Percentiles rank a stretch among this genome's conserved stretches.
These are phyloP conservation scores for Echinarachnius parma DNA, from an alignment of 53 echinoderm and acorn worm species.

Conservation along the genomic window DNA sequence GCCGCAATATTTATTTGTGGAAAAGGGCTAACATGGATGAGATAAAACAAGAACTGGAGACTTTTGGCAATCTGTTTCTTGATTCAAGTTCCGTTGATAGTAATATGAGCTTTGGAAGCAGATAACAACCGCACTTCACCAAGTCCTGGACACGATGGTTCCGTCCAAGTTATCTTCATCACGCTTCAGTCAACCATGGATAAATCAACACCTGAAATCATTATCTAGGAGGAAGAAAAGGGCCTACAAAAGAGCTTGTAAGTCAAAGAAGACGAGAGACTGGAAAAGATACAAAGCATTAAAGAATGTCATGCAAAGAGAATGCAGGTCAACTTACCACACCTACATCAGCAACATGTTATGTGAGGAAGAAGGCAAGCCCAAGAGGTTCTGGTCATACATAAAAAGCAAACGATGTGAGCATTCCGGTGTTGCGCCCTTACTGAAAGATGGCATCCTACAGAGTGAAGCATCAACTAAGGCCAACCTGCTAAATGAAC, in stretches of 20 bases:
- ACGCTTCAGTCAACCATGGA: slow-evolving; percentile 44
- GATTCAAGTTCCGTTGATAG: too few species aligned
- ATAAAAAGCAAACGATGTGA: slow-evolving; percentile 39
- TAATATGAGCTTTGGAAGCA: too few species aligned
- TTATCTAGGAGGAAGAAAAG: too few species aligned
- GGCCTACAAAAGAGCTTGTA: slow-evolving; percentile 18
- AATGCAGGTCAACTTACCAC: slow-evolving; percentile 15
- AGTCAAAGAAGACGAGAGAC: not conserved
- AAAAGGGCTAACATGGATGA: too few species aligned
- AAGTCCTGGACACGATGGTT: not conserved
- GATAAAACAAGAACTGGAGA: not conserved
- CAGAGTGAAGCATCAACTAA: slow-evolving; percentile 8
- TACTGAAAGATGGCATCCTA: slow-evolving; percentile 7
- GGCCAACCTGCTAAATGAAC: too few species aligned
- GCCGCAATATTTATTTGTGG: too few species aligned
- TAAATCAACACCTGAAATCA: slow-evolving; percentile 34
- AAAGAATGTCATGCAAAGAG: slow-evolving; percentile 26
- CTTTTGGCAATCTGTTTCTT: too few species aligned
- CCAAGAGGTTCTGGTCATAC: slow-evolving; percentile 36
- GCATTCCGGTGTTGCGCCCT: too few species aligned
- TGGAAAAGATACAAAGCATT: slow-evolving; percentile 16
- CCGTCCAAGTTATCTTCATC: slow-evolving; percentile 26
- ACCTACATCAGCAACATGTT: slow-evolving; percentile 28
- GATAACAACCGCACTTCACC: not conserved
- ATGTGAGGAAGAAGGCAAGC: slow-evolving; percentile 13